Evolutionary conservation across 2,797 vertebrate genomes (phyloP), one percentile per base, ranked within the genome.

Genomic region (Knipowitschia caucasica): DNA sequence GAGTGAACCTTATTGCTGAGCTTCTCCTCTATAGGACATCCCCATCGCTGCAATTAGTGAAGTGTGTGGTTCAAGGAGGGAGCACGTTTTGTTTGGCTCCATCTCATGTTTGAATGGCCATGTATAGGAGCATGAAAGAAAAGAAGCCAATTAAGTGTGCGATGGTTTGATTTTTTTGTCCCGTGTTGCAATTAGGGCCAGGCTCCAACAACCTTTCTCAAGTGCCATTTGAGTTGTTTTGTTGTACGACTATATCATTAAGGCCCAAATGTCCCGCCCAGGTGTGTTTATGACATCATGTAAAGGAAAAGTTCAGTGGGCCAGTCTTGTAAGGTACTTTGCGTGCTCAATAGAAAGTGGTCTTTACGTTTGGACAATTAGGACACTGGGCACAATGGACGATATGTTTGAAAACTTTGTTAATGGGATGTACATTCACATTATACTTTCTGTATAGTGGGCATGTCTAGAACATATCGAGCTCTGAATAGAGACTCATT

Each of bases 61-160:
- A 82, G 73, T 66, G 77, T 82, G 86, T 84, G 78, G 86, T 87
- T 90, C 85, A 88, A 83, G 84, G 85, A 82, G 88, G 80, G 78
- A 69, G 58, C 76, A 64, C 81, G 80, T 88, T 91, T 90, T 89
- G 89, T 90, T 89, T 88, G 86, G 78, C 71, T 79, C 78, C 73
- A 78, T 88, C 84, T 87, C 75, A 80, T 83, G 69, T 78, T 75
- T 90, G 83, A 89, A 89, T 86, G 68, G 78, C 76, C 57, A 83
- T 71, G 63, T 86, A 87, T 87, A 81, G 82, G 72, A 64, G 46
- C 78, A 69, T 82, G 70, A 86, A 89, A 82, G 84, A 88, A 88
- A 89, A 84, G 84, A 83, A 84, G 61, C 87, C 89, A 89, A 90
- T 89, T 90, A 90, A 81, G 78, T 59, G 59, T 35, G 14, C 77